phyloP scores from a whole-genome alignment of 53 echinoderm and acorn worm species.

The Luidia sarsii region DNA sequence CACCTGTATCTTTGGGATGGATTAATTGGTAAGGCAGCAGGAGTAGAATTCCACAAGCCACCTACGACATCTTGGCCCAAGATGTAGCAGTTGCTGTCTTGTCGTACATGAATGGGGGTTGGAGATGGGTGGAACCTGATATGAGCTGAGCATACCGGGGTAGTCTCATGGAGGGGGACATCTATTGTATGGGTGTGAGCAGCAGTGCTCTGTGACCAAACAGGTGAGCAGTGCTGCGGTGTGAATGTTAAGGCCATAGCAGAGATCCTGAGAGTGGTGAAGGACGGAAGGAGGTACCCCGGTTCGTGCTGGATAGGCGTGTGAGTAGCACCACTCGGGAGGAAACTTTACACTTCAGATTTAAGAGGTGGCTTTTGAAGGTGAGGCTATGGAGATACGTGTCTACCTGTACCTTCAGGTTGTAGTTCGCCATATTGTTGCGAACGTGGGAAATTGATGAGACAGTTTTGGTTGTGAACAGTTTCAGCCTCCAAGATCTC shows the following conservation, averaged over 20 bases:
- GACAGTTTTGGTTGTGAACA: conserved; percentile 12
- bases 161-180: conserved; percentile 42
- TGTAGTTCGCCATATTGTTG: conserved; percentile 19
- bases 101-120: conserved; percentile 33
- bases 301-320: conserved; percentile 21
- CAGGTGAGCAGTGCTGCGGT: background rate
- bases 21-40: too few species aligned
- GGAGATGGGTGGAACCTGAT: conserved; percentile 8
- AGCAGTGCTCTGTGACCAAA: conserved; percentile 3
- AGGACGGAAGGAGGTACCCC: conserved; percentile 23
- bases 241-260: background rate
- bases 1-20: too few species aligned
- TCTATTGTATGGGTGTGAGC: background rate
- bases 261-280: background rate
- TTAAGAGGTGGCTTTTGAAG: conserved; percentile 24
- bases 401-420: conserved; percentile 21
- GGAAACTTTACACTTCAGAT: conserved; percentile 27
- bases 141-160: too few species aligned
- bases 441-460: conserved; percentile 4
- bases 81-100: conserved; percentile 6
- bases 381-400: conserved; percentile 24
- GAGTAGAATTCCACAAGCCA: too few species aligned
- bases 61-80: too few species aligned
- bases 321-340: conserved; percentile 8
- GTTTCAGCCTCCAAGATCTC: conserved; percentile 21